Base-by-base conservation (phyloP, 2,888 invertebrate genomes). In the Eupithecia subumbrata region DNA sequence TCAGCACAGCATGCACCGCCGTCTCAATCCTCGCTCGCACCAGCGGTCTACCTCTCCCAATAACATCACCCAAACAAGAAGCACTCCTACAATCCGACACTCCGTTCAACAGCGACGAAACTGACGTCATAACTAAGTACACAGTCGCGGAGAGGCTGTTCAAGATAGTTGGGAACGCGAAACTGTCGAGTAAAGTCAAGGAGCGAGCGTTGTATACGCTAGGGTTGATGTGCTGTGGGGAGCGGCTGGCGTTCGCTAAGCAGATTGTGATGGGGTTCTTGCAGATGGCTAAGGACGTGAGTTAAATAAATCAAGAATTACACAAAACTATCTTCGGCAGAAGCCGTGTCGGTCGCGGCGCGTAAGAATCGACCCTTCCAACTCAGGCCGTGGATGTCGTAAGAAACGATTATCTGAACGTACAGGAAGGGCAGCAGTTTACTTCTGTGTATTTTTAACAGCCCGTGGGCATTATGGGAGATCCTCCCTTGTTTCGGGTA, bases 221-320 rank as follows among this genome's bases (percentile, higher is more conserved):
- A 56, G 98, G 98, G 0, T 95, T 97, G 82, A 89, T 98, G 81
- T 98, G 98, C 84, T 96, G 98, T 71, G 98, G 98, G 0, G 98
- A 98, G 88, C 93, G 96, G 73, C 96, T 97, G 83, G 96, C 97
- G 37, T 96, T 97, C 82, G 96, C 97, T 0, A 96, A 96, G 84
- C 95, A 96, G 76, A 96, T 98, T 79, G 95, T 98, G 22, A 96
- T 97, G 80, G 97, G 97, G 76, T 96, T 98, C 82, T 91, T 98
- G 77, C 96, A 96, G 77, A 96, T 97, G 86, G 96, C 97, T 69
- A 97, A 97, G 92, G 96, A 97, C 89, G 97, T 97, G 87, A 93
- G 94, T 75, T 18, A 18, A 48, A 48, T 43, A 43, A 43, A 43
- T 30, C n/a, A n/a, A n/a, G n/a, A n/a, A n/a, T n/a, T n/a, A n/a